phyloP scores from a whole-genome alignment of 2,888 invertebrate genomes.

The Eulithis prunata region DNA sequence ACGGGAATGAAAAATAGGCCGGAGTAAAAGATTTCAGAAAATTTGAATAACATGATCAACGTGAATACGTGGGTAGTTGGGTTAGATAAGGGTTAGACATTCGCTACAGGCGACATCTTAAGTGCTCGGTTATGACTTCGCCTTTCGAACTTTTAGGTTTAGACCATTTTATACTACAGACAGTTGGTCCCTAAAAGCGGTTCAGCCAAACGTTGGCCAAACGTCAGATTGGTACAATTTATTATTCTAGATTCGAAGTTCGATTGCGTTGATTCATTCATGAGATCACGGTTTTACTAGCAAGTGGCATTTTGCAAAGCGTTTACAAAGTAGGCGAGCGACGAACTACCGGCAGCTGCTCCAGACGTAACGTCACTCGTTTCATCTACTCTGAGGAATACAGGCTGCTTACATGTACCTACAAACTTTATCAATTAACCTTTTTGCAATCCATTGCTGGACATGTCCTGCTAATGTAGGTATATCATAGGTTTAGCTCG shows the following conservation, averaged over 20 bases:
- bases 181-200: background rate
- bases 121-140: background rate
- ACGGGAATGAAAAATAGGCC: no score
- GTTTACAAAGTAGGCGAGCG: constrained; percentile 10
- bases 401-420: background rate
- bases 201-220: no score
- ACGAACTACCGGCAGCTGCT: constrained; percentile 7
- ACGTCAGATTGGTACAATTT: no score
- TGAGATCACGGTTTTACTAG: background rate
- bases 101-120: background rate
- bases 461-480: background rate
- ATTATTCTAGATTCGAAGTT: background rate
- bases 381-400: background rate
- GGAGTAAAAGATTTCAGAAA: no score
- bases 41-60: no score
- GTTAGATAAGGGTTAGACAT: background rate
- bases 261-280: background rate
- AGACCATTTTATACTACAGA: background rate
- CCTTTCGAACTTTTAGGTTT: background rate
- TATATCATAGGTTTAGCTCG: no score
- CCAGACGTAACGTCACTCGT: background rate
- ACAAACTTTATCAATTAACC: background rate
- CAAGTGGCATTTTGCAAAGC: background rate
- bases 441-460: background rate
- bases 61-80: background rate